Evolutionary conservation across 2,888 invertebrate species (phyloP).

Genomic region (Hydrotaea cyrtoneurina): DNA sequence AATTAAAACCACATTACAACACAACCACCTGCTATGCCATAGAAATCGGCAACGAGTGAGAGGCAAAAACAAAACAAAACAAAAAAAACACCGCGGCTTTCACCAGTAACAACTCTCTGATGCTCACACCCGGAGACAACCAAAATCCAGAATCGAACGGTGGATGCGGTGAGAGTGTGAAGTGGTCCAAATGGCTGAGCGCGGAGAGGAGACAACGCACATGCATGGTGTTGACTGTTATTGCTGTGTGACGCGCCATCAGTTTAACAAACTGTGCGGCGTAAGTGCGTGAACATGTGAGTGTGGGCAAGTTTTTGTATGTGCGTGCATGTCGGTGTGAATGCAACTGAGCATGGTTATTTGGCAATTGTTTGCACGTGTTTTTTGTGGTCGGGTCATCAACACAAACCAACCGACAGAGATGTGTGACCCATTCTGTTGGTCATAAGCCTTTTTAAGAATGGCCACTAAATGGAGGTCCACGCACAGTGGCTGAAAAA

Average conservation of each 20-base stretch:
- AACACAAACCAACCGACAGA: slow-evolving; percentile 3
- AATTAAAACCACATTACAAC: slow-evolving; percentile 66
- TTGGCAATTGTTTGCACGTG: slow-evolving; percentile 46
- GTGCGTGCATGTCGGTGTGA: background rate
- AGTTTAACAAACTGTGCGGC: slow-evolving; percentile 64
- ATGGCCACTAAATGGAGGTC: background rate
- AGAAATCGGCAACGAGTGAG: slow-evolving; percentile 38
- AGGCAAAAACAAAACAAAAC: background rate
- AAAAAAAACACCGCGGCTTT: background rate
- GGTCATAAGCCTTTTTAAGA: background rate
- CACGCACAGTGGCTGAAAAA: background rate
- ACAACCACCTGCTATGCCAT: slow-evolving; percentile 61
- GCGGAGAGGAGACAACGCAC: background rate
- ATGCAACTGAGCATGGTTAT: slow-evolving; percentile 52
- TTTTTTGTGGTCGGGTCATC: slow-evolving; percentile 59
- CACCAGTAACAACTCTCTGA: background rate
- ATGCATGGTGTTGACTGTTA: slow-evolving; percentile 57
- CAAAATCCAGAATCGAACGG: slow-evolving; percentile 8
- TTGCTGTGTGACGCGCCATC: slow-evolving; percentile 59
- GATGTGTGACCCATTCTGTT: background rate
- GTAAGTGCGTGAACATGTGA: background rate
- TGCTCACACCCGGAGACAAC: background rate
- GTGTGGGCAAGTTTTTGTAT: background rate
- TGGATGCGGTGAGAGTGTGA: slow-evolving; percentile 4
- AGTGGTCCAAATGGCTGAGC: background rate